These are phyloP conservation scores for Trididemnum miniatum DNA, from an alignment of 23 tunicate genomes.

Conservation along the genomic window DNA sequence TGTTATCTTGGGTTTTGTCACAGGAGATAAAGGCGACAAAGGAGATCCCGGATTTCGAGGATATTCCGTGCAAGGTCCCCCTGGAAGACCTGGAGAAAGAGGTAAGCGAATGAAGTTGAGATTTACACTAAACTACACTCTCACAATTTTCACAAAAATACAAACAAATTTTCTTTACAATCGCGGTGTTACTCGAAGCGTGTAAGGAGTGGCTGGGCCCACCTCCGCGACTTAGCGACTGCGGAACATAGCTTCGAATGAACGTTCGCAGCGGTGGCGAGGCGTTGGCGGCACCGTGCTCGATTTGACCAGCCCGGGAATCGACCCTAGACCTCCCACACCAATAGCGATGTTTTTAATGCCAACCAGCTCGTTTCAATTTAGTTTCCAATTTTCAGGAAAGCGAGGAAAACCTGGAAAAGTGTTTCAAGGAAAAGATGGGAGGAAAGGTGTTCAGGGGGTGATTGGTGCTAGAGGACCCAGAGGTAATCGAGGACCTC, in stretches of 20 bases:
- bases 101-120: neutral
- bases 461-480: constrained; percentile 17
- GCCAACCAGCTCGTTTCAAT: neutral
- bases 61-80: neutral
- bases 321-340: neutral
- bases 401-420: constrained; percentile 13
- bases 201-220: neutral
- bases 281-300: neutral
- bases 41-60: constrained; percentile 17
- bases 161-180: neutral
- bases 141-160: neutral
- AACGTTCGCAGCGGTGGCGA: neutral
- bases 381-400: no score
- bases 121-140: neutral
- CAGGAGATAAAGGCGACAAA: constrained; percentile 19
- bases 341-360: neutral
- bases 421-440: neutral
- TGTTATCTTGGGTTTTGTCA: no score
- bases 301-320: neutral
- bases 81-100: neutral
- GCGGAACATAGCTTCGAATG: neutral
- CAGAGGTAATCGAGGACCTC: constrained; percentile 4
- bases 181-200: neutral
- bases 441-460: constrained; percentile 14
- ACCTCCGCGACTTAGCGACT: neutral